Conservation (phyloP, 2,113 vertebrate genomes). For the Tetrao urogallus region DNA sequence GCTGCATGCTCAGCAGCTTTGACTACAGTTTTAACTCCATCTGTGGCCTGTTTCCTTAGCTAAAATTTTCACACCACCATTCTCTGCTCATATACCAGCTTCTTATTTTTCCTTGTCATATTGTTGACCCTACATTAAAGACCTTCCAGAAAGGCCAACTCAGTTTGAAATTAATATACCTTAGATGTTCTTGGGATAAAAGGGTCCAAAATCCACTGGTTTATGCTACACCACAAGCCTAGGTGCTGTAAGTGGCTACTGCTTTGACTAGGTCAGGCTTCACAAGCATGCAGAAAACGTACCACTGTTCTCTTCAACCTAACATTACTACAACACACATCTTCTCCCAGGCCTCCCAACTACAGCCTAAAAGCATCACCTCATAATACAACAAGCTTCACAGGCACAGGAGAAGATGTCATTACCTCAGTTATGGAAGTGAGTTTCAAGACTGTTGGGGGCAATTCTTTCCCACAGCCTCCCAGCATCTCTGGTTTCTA, state of each 20-base stretch:
- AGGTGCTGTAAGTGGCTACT: background rate
- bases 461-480: background rate
- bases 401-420: background rate
- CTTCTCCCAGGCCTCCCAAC: background rate
- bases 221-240: background rate
- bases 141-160: background rate
- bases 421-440: background rate
- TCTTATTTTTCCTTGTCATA: background rate
- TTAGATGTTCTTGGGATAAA: background rate
- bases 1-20: background rate
- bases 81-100: background rate
- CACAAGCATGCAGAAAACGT: fast-evolving
- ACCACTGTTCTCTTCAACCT: background rate
- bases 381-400: background rate
- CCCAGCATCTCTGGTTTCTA: background rate
- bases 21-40: background rate
- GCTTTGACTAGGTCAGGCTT: background rate
- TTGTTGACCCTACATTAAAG: background rate
- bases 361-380: background rate
- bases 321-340: background rate
- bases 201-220: background rate
- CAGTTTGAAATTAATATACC: background rate
- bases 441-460: background rate
- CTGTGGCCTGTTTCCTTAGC: background rate
- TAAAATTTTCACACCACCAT: background rate